These are phyloP conservation scores for Argynnis bischoffii DNA, from an alignment of 2,888 invertebrate species.

Conservation along the genomic window DNA sequence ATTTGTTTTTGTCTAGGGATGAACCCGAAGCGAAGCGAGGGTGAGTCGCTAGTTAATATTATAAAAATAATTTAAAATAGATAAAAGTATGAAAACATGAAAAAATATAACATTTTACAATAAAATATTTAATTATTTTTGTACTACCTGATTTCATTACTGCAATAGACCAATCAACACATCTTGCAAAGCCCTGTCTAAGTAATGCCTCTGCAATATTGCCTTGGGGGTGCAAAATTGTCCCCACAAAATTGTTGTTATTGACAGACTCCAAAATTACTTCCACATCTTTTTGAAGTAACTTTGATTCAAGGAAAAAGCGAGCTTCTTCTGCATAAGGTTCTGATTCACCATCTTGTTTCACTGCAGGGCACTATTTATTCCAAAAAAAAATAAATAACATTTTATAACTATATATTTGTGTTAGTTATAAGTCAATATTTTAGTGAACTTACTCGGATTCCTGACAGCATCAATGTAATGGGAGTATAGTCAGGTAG, in stretches of 20 bases:
- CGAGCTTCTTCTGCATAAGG: slow-evolving; percentile 93
- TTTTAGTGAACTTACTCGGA: slow-evolving; percentile 84
- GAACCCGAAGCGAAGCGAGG: no score
- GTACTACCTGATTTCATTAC: slow-evolving; percentile 72
- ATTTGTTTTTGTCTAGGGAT: no score
- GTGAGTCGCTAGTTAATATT: no score
- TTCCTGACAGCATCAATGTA: slow-evolving; percentile 97
- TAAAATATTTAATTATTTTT: background rate
- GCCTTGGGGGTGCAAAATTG: slow-evolving; percentile 93
- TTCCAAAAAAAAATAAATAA: slow-evolving; percentile 19
- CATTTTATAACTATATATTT: background rate
- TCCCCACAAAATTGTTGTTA: slow-evolving; percentile 96
- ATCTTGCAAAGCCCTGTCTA: slow-evolving; percentile 95
- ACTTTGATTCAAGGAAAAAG: slow-evolving; percentile 94
- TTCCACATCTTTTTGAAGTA: slow-evolving; percentile 95
- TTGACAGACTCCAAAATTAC: slow-evolving; percentile 95
- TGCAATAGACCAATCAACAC: slow-evolving; percentile 81
- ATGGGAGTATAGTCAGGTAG: slow-evolving; percentile 95
- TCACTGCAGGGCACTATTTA: slow-evolving; percentile 88
- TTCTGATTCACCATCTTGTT: slow-evolving; percentile 87
- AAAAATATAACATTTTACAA: background rate
- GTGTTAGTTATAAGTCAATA: slow-evolving; percentile 8
- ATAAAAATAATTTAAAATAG: no score
- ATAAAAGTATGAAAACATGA: no score
- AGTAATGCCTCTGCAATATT: slow-evolving; percentile 97